These are phyloP conservation scores for Aethes cnicana DNA, from an alignment of 2,888 invertebrate genomes.

Conservation along the genomic window DNA sequence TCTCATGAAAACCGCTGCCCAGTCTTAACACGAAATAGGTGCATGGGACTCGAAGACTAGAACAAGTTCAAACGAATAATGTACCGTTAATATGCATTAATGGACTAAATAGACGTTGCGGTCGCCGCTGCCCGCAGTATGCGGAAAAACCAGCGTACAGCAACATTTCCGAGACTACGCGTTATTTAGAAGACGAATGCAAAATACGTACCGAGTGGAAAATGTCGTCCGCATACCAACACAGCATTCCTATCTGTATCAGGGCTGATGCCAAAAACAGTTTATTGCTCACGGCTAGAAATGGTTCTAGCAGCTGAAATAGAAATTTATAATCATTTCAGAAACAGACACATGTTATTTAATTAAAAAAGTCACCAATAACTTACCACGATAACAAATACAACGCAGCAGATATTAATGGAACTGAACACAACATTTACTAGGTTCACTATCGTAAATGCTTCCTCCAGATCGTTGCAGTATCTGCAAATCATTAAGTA, in stretches of 20 bases:
- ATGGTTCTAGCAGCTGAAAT: constrained; percentile 69
- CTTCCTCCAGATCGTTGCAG: constrained; percentile 68
- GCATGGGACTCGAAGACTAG: background rate
- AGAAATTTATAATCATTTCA: constrained; percentile 1
- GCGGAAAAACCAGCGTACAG: background rate
- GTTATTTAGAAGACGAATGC: background rate
- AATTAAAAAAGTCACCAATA: constrained; percentile 24
- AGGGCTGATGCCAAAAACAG: constrained; percentile 65
- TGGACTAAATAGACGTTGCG: background rate
- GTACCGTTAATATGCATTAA: constrained; percentile 7
- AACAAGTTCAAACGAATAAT: background rate
- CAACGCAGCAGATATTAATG: constrained; percentile 72
- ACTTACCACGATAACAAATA: constrained; percentile 71
- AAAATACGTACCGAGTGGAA: constrained; percentile 62
- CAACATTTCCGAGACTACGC: background rate
- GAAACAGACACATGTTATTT: background rate
- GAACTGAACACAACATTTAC: constrained; percentile 72
- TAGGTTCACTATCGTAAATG: constrained; percentile 65
- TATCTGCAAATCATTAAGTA: constrained; percentile 56
- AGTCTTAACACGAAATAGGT: background rate
- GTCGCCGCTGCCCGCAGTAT: background rate
- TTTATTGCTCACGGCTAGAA: constrained; percentile 67
- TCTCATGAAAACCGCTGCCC: too few species aligned
- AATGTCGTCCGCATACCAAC: constrained; percentile 76
- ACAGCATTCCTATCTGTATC: constrained; percentile 71